Conservation (phyloP, 2,888 invertebrate species). For the Trichopoda pennipes region DNA sequence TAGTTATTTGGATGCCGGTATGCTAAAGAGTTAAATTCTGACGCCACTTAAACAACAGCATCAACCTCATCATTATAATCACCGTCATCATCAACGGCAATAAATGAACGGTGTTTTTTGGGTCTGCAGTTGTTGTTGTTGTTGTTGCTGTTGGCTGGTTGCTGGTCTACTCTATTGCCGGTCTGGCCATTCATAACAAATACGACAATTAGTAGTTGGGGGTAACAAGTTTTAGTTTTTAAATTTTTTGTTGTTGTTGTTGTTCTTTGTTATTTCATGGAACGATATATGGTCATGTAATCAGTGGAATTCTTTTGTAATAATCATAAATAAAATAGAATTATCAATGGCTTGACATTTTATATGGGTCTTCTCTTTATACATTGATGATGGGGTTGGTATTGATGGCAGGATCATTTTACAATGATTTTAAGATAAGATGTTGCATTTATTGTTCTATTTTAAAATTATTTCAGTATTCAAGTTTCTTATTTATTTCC, state of each 20-base stretch:
- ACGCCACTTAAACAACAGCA: conserved; percentile 61
- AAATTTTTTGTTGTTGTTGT: neutral
- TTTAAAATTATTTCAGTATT: neutral
- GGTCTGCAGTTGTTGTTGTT: neutral
- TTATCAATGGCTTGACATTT: conserved; percentile 46
- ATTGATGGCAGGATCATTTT: conserved; percentile 23
- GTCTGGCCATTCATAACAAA: conserved; percentile 42
- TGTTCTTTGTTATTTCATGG: conserved; percentile 10
- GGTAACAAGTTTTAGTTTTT: conserved; percentile 46
- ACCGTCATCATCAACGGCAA: conserved; percentile 26
- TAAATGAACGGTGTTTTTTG: conserved; percentile 47
- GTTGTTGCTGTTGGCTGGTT: neutral
- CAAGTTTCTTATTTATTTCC: neutral
- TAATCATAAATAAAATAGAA: conserved; percentile 55
- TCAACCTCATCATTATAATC: conserved; percentile 13
- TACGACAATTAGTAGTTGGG: conserved; percentile 46
- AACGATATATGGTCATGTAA: conserved; percentile 39
- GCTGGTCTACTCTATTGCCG: conserved; percentile 45
- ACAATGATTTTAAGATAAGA: conserved; percentile 39
- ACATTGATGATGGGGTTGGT: conserved; percentile 1
- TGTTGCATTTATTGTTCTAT: conserved; percentile 40
- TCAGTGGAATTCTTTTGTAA: conserved; percentile 51
- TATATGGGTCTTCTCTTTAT: conserved; percentile 15
- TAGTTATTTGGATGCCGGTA: conserved; percentile 49
- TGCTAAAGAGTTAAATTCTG: conserved; percentile 67